Percentiles rank a stretch among this genome's conserved stretches.
These are phyloP conservation scores for Sicus ferrugineus DNA, from an alignment of 2,888 invertebrate genomes.

Conservation along the genomic window DNA sequence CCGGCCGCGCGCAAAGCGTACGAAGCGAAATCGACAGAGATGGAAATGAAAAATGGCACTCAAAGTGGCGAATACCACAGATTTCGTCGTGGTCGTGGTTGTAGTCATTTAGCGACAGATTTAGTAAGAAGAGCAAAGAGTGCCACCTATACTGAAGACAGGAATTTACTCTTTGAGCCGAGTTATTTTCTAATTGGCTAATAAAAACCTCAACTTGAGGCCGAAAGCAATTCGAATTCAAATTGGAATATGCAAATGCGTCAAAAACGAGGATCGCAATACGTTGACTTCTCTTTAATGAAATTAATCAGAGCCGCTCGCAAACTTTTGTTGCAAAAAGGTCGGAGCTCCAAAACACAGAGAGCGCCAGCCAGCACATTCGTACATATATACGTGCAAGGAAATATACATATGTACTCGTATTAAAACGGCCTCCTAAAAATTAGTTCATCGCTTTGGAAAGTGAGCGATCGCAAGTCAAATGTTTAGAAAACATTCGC, in stretches of 20 bases:
- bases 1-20: not conserved
- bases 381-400: too few relatives aligned
- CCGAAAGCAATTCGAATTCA: not conserved
- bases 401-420: not conserved
- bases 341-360: too few relatives aligned
- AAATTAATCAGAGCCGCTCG: too few relatives aligned
- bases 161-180: not conserved
- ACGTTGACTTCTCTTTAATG: too few relatives aligned
- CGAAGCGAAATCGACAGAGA: not conserved
- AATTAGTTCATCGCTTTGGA: too few relatives aligned
- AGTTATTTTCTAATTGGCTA: not conserved
- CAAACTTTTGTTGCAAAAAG: too few relatives aligned
- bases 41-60: slow-evolving; percentile 13
- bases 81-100: too few relatives aligned
- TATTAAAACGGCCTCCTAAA: not conserved
- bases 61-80: too few relatives aligned
- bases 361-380: too few relatives aligned
- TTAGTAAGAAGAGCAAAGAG: not conserved
- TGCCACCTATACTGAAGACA: not conserved
- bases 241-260: not conserved
- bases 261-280: not conserved
- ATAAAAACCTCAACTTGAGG: not conserved
- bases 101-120: not conserved
- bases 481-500: too few relatives aligned
- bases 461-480: too few relatives aligned